Percentiles rank a stretch among this genome's conserved stretches.
These are phyloP conservation scores for Pristiophorus japonicus DNA, from an alignment of 2,113 vertebrate species.

Conservation along the genomic window DNA sequence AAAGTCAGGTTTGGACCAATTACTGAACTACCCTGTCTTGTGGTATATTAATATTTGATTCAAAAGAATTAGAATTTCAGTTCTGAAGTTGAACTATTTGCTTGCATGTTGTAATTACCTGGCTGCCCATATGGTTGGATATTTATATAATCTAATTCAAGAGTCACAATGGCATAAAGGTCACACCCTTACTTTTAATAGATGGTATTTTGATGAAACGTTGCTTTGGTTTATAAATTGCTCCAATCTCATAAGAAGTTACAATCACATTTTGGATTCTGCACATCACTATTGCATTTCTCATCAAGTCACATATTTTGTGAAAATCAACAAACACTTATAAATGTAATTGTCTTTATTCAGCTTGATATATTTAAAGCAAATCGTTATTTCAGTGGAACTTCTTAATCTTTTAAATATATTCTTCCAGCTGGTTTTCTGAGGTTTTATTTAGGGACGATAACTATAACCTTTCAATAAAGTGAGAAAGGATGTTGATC, in stretches of 20 bases:
- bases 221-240: background rate
- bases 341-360: background rate
- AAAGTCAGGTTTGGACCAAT: background rate
- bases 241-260: background rate
- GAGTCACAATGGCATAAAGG: background rate
- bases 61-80: background rate
- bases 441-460: background rate
- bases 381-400: background rate
- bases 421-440: background rate
- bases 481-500: background rate
- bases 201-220: background rate
- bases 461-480: background rate
- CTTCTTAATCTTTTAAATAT: background rate
- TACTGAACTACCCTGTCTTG: background rate
- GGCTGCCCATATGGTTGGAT: too few species aligned
- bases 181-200: background rate
- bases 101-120: background rate
- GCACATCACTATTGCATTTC: background rate
- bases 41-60: conserved; percentile 5
- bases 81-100: background rate
- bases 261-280: too few species aligned
- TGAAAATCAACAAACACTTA: conserved; percentile 18
- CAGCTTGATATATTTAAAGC: background rate
- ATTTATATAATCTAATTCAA: background rate
- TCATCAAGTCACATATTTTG: background rate